A percentile compares a stretch with the other conserved stretches of the same genome.
Evolutionary conservation across 2,888 invertebrate genomes (phyloP).

Genomic region (Suillia variegata): DNA sequence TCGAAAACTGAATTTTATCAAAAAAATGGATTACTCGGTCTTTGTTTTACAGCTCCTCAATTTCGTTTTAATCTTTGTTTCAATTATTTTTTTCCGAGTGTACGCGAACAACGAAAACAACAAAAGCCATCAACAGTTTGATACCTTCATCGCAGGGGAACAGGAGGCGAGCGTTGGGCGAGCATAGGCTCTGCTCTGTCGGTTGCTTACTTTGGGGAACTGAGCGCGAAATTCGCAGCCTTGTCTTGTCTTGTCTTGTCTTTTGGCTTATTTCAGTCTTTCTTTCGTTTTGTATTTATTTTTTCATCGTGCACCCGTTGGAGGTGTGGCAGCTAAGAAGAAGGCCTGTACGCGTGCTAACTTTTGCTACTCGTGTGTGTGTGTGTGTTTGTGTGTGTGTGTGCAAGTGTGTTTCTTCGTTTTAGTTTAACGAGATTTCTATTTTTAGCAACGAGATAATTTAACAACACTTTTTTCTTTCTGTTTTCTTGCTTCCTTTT

Average conservation of each 20-base stretch:
- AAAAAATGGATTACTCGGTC: too few species aligned
- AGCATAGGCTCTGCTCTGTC: too few species aligned
- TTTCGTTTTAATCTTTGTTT: too few species aligned
- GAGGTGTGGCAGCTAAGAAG: neutral
- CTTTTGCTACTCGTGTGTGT: neutral
- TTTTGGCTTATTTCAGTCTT: neutral
- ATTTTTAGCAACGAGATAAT: constrained; percentile 15
- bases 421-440: constrained; percentile 16
- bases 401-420: neutral
- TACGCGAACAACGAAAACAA: neutral
- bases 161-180: too few species aligned
- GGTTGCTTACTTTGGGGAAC: constrained; percentile 2
- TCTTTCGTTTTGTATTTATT: too few species aligned
- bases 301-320: neutral
- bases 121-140: constrained; percentile 6
- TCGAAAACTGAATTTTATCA: too few species aligned
- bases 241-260: neutral
- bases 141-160: too few species aligned
- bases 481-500: neutral
- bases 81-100: too few species aligned
- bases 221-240: neutral
- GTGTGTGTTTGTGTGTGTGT: neutral
- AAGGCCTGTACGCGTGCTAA: neutral
- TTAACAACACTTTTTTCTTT: constrained; percentile 4
- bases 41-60: too few species aligned